These are phyloP conservation scores for Brachypterus glaber DNA, from an alignment of 2,888 invertebrate species.

Conservation along the genomic window DNA sequence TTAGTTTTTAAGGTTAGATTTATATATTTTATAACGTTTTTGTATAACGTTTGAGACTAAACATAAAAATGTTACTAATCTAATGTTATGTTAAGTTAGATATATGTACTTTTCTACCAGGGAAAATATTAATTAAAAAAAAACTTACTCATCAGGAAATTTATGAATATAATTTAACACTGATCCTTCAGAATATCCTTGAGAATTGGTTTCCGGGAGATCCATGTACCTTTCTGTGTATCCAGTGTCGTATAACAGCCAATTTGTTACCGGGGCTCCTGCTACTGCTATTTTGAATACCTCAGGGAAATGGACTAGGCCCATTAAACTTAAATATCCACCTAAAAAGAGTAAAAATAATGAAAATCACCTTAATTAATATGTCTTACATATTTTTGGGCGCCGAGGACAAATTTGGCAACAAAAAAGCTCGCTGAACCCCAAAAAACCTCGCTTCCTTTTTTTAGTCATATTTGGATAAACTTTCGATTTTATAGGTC, in stretches of 20 bases:
- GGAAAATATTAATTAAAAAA: too few species aligned
- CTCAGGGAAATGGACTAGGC: constrained; percentile 83
- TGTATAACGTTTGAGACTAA: too few species aligned
- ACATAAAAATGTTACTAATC: too few species aligned
- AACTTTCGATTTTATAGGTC: too few species aligned
- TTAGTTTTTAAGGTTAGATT: too few species aligned
- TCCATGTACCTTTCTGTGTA: constrained; percentile 98
- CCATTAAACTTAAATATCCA: constrained; percentile 93
- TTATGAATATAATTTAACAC: constrained; percentile 75
- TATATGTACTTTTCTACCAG: too few species aligned
- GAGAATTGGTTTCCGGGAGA: constrained; percentile 62
- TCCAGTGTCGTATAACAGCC: constrained; percentile 96
- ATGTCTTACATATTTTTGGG: too few species aligned
- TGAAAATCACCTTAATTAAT: background rate
- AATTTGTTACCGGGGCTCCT: constrained; percentile 95
- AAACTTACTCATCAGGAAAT: constrained; percentile 82
- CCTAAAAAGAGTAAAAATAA: constrained; percentile 43
- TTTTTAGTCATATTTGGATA: too few species aligned
- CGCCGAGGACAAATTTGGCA: too few species aligned
- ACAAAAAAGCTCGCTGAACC: too few species aligned
- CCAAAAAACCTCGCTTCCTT: background rate
- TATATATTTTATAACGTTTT: too few species aligned
- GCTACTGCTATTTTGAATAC: constrained; percentile 93
- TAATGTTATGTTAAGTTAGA: too few species aligned
- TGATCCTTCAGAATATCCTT: constrained; percentile 76